Evolutionary conservation across 2,797 vertebrate genomes (phyloP).

Genomic region (Cryptoblepharus egeriae): DNA sequence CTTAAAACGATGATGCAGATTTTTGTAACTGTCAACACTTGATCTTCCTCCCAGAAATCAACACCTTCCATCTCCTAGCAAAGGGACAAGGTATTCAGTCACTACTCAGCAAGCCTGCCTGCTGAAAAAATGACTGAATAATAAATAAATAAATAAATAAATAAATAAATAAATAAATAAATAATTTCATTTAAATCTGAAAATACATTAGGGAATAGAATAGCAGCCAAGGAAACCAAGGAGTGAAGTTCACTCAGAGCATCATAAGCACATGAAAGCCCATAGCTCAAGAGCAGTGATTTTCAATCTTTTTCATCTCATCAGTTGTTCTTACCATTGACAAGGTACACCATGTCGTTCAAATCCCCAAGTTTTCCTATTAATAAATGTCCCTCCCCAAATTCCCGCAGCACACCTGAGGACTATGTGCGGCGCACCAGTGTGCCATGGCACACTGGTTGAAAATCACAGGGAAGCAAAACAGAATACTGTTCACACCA

Average conservation of each 20-base stretch:
- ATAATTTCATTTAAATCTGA: slow-evolving; percentile 52
- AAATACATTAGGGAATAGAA: slow-evolving; percentile 44
- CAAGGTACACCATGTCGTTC: too few relatives aligned
- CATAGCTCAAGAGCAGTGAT: too few relatives aligned
- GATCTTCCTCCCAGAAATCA: slow-evolving; percentile 27
- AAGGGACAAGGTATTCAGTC: slow-evolving; percentile 30
- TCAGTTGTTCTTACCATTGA: too few relatives aligned
- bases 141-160: slow-evolving; percentile 28
- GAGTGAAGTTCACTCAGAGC: slow-evolving; percentile 21
- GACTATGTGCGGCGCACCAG: too few relatives aligned
- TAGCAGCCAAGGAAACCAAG: slow-evolving; percentile 16
- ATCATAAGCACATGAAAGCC: slow-evolving; percentile 32
- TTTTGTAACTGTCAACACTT: slow-evolving; percentile 45
- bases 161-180: slow-evolving; percentile 42
- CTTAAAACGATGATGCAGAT: not conserved
- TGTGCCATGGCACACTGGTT: too few relatives aligned
- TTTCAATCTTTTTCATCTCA: too few relatives aligned
- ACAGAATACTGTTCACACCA: not conserved
- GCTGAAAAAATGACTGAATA: slow-evolving; percentile 32
- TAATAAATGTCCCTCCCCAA: too few relatives aligned
- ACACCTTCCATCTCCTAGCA: slow-evolving; percentile 11
- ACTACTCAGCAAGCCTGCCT: slow-evolving; percentile 11
- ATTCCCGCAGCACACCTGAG: too few relatives aligned
- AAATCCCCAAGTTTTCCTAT: too few relatives aligned
- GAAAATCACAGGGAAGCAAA: not conserved